Evolutionary conservation across 2,113 vertebrate species (phyloP), one percentile per base, ranked within the genome.

Genomic region (Chaetodon trifascialis): DNA sequence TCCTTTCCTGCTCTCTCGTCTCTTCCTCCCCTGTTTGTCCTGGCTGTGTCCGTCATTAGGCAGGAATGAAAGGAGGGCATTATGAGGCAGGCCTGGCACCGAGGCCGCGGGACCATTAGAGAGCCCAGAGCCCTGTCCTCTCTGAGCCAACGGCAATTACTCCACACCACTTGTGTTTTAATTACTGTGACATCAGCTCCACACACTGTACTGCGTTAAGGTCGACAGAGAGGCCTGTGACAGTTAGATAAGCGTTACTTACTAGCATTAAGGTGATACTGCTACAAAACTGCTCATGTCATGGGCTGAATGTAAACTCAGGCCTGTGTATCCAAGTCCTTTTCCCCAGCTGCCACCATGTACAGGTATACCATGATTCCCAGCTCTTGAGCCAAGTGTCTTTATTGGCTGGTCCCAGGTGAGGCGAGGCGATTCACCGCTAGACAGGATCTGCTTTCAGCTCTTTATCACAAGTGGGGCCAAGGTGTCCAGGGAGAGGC

Each of bases 371-470:
- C 82, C 83, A 86, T 42, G 79, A 86, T 83, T 89, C 86, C 88
- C 86, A 90, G 86, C 80, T 80, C 80, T 51, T 30, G 59, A 82
- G 87, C 80, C 87, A 85, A 86, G 76, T 47, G 68, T 66, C 84
- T 87, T 85, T 88, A 89, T 88, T 65, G 80, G 74, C 47, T n/a
- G 51, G 82, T 91, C 93, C 91, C 93, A 86, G 80, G 83, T 88
- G 92, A 93, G 85, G 40, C 40, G 25, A 75, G 79, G 71, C 67
- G 64, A 88, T 89, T 91, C 87, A 83, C 68, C 36, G 69, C 63
- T 25, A 88, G 86, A 88, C 86, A 21, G 89, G 91, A 91, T 95
- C 94, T 89, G 81, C 89, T 95, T 95, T 93, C 94, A 92, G 84
- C n/a, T 79, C 87, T 94, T 93, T 93, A 94, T 95, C 93, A 84